phyloP scores from a whole-genome alignment of 23 tunicate species.

The Trididemnum miniatum region DNA sequence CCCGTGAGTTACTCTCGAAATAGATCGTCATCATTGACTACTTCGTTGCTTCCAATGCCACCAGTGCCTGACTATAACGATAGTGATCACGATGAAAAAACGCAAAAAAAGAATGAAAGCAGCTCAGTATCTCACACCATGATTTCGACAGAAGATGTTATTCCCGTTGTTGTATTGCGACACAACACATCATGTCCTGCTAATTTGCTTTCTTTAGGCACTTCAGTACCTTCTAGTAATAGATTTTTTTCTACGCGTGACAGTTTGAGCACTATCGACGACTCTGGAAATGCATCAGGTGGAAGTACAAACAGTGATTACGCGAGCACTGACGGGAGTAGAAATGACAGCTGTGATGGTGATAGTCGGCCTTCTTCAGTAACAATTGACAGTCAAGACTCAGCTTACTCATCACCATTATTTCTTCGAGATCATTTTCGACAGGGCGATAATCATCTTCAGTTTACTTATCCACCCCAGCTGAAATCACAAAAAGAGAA shows the following conservation, averaged over 20 bases:
- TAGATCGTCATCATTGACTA: slow-evolving; percentile 6
- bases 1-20: not conserved
- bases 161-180: slow-evolving; percentile 43
- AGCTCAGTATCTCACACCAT: slow-evolving; percentile 33
- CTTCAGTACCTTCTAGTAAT: not conserved
- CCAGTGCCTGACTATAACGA: slow-evolving; percentile 78
- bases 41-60: slow-evolving; percentile 79
- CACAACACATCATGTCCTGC: not conserved
- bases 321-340: slow-evolving; percentile 65
- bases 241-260: slow-evolving; percentile 25
- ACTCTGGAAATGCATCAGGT: slow-evolving; percentile 94
- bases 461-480: not conserved
- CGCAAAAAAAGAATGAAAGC: not conserved
- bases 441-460: not conserved
- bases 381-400: slow-evolving; percentile 51
- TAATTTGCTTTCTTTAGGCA: not conserved
- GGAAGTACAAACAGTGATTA: slow-evolving; percentile 67
- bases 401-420: slow-evolving; percentile 44
- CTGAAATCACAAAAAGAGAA: not conserved
- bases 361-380: slow-evolving; percentile 55
- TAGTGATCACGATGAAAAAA: slow-evolving; percentile 79
- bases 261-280: slow-evolving; percentile 65
- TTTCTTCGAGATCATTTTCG: slow-evolving; percentile 31
- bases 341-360: slow-evolving; percentile 89
- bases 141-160: slow-evolving; percentile 53